Base-by-base conservation (phyloP, 2,113 vertebrate species). In the Australoheros scitulus region DNA sequence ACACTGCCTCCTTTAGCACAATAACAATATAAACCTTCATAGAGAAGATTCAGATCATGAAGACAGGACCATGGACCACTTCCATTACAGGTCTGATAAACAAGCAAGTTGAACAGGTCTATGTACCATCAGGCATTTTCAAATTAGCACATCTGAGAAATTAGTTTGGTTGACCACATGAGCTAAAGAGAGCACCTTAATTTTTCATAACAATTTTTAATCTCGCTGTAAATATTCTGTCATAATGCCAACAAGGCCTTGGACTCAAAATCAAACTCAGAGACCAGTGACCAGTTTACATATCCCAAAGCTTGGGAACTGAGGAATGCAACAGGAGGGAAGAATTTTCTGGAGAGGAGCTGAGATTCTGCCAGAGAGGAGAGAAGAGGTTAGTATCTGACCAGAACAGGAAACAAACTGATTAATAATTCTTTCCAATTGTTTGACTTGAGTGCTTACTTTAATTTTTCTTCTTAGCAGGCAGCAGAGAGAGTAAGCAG, bases 371-470 rank as follows among this genome's bases (percentile, higher is more conserved):
- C 1, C 9, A 70, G 64, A 50, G 41, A 29, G 41, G 64, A 68
- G 8, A 50, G 24, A 0, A 29, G 6, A 70, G 64, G 41, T 24
- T 50, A 29, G 47, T 70, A 29, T 68, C 64, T 68, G 64, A 15
- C 47, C 64, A 18, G 15, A 52, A 52, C 47, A 70, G 36, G 8
- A 38, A 70, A 70, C 64, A 50, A 50, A 70, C 5, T 50, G 1
- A 70, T 29, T 29, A 47, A 18, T 50, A 18, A 29, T 70, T 29
- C 41, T 70, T 50, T 70, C 3, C 47, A 50, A 50, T 11, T 70
- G 5, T 70, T 70, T 70, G 0, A 70, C 0, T 0, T 38, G 0
- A 38, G 32, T 38, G 0, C 24, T 70, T 50, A 70, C 22, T 18
- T 0, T 0, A 70, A 11, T 70, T 41, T 47, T 41, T 47, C 64